Conservation (phyloP, 2,888 invertebrate genomes). For the Cryptus armator region DNA sequence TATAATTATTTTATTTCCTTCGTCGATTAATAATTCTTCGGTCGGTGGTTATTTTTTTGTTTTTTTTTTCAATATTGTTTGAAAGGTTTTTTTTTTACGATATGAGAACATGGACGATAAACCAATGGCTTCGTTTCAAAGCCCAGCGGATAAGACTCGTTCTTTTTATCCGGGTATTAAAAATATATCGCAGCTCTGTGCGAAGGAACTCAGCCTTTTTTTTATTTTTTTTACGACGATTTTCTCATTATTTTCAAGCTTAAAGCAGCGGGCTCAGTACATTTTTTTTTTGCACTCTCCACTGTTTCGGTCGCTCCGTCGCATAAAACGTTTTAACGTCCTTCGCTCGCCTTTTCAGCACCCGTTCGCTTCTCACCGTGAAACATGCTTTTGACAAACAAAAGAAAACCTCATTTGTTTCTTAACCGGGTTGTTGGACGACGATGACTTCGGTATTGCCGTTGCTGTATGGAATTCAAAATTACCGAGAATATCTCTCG, state of each 20-base stretch:
- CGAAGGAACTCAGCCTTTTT: not conserved
- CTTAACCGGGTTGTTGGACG: no score
- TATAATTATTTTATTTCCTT: no score
- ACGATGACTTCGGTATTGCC: not conserved
- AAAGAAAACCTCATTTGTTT: not conserved
- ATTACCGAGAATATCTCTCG: no score
- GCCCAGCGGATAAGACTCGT: no score
- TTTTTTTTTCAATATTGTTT: no score
- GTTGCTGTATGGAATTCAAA: not conserved
- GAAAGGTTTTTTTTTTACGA: no score
- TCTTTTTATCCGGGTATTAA: no score
- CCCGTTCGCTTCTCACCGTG: not conserved
- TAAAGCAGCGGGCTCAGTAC: not conserved
- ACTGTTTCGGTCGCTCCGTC: not conserved
- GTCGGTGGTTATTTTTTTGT: no score
- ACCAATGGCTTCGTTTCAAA: no score
- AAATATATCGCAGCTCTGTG: no score
- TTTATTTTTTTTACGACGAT: not conserved
- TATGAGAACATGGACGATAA: no score
- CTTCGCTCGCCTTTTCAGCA: constrained; percentile 4
- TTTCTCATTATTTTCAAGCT: not conserved
- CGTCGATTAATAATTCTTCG: no score
- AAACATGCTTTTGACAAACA: not conserved
- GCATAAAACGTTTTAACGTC: not conserved
- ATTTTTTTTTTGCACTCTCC: not conserved